A percentile compares a stretch with the other conserved stretches of the same genome.
Evolutionary conservation across 2,888 invertebrate genomes (phyloP).

Genomic region (Crematogaster levior): DNA sequence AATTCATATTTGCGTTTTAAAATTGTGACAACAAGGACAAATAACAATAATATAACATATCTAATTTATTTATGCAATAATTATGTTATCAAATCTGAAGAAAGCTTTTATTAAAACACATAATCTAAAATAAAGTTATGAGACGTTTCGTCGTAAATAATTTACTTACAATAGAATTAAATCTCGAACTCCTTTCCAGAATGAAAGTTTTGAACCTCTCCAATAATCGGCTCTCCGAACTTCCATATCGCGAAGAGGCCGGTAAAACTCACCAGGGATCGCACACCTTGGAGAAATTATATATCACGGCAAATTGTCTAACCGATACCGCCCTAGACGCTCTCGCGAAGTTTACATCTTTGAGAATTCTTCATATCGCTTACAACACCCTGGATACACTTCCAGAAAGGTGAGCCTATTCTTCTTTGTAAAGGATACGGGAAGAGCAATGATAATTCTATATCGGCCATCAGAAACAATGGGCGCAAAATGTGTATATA

Average conservation of each 20-base stretch:
- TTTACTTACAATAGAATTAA: neutral
- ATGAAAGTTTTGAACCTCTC: slow-evolving; percentile 92
- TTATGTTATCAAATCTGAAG: neutral
- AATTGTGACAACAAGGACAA: neutral
- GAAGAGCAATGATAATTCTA: neutral
- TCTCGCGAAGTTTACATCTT: slow-evolving; percentile 88
- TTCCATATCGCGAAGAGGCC: slow-evolving; percentile 89
- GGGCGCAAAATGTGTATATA: neutral
- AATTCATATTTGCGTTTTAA: neutral
- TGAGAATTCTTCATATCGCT: slow-evolving; percentile 91
- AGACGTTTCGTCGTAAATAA: slow-evolving; percentile 2
- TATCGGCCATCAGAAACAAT: neutral
- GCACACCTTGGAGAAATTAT: slow-evolving; percentile 89
- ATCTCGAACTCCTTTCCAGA: slow-evolving; percentile 74
- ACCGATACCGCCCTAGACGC: slow-evolving; percentile 90
- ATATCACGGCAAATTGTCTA: slow-evolving; percentile 92
- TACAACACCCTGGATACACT: slow-evolving; percentile 92
- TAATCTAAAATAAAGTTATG: slow-evolving; percentile 3
- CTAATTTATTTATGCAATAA: neutral
- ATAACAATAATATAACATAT: neutral
- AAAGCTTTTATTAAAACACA: neutral
- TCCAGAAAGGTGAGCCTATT: slow-evolving; percentile 87
- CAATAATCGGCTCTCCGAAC: slow-evolving; percentile 91
- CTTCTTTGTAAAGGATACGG: neutral
- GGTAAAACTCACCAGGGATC: slow-evolving; percentile 74